These are phyloP conservation scores for Pipistrellus kuhlii DNA, from an alignment of 2,797 vertebrate genomes.

Conservation along the genomic window DNA sequence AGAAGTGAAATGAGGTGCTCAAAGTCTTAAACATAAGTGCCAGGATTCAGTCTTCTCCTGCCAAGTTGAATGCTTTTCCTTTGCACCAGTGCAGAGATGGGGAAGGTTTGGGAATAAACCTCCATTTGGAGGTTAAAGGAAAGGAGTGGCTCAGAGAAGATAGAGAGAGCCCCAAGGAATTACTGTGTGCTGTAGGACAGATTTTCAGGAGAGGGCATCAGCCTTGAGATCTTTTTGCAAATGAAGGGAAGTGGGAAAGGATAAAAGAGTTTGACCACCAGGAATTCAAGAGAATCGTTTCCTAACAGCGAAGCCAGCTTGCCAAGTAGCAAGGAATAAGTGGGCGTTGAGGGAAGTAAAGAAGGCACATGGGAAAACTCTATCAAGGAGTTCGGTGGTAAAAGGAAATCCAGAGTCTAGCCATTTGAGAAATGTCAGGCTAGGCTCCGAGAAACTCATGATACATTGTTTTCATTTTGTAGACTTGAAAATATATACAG, in stretches of 20 bases:
- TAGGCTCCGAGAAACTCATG: background rate
- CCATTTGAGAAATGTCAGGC: background rate
- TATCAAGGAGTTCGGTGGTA: background rate
- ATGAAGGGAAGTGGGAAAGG: background rate
- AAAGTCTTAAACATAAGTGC: background rate
- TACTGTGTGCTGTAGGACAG: background rate
- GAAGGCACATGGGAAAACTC: background rate
- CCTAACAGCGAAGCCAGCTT: background rate
- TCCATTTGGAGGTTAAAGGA: background rate
- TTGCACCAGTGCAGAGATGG: background rate
- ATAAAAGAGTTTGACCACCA: background rate
- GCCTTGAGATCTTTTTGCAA: background rate
- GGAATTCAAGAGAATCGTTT: constrained; percentile 11
- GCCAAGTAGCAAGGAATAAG: background rate
- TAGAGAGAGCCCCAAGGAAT: background rate
- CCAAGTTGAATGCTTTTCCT: background rate
- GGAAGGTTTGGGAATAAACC: background rate
- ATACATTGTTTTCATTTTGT: background rate
- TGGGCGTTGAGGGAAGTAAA: background rate
- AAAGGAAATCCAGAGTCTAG: constrained; percentile 32
- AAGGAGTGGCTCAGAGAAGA: background rate
- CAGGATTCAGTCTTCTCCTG: background rate
- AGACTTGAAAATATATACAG: background rate
- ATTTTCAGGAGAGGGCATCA: background rate
- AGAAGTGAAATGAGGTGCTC: background rate